Base-by-base conservation (phyloP, 2,888 invertebrate species). In the Melipona bicolor region DNA sequence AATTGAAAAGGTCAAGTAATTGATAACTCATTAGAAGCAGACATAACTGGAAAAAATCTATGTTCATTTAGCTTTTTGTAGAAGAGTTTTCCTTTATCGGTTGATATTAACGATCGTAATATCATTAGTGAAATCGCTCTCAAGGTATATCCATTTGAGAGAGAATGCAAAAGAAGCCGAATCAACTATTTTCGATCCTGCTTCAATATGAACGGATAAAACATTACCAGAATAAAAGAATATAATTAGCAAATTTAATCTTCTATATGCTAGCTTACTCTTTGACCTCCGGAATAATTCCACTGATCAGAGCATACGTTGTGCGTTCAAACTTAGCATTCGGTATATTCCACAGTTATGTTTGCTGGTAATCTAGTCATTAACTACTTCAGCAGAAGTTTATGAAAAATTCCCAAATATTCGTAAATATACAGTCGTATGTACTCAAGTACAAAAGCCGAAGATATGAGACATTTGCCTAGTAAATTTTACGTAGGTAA, bases 201-300 rank as follows among this genome's bases (percentile, higher is more conserved):
- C 64, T 17, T 49, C 9, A 61, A 2, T 9, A 36, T 54, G 49
- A 73, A 59, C 50, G 61, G 71, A 17, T 36, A 62, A 54, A 49
- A 76, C 56, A 78, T 49, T 15, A 43, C 62, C 74, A 70, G 65
- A 32, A 61, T 36, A 72, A 83, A 87, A 83, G 87, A 86, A 85
- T 87, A 86, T 87, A 89, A 88, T 89, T 87, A 88, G 74, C 83
- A 87, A 90, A 90, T 88, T 78, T 84, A 88, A 86, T 89, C 90
- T 59, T n/a, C 67, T 73, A 69, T 52, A 80, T 77, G 65, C 73
- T 79, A 80, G 68, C 83, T 81, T 83, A 77, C 81, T 83, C 90
- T 89, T 77, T 91, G 90, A 92, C 91, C 91, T 83, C 81, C 85
- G 84, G 81, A 91, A 92, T 89, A 87, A 91, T 92, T 92, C 92